Conservation (phyloP, 2,113 vertebrate species). For the Corapipo altera region DNA sequence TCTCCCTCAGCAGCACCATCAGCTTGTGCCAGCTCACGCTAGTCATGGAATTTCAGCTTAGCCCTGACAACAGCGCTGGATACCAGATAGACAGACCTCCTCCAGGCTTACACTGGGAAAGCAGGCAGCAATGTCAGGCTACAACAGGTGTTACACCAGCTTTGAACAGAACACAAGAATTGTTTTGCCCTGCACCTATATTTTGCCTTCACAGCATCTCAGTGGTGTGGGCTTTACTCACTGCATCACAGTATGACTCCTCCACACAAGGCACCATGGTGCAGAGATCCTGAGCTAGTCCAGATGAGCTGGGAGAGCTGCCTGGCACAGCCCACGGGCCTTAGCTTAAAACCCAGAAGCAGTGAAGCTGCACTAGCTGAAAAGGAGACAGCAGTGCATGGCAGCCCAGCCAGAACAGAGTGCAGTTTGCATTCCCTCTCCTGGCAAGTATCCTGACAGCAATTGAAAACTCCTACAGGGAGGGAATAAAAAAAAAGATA, state of each 20-base stretch:
- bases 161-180: not conserved
- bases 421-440: not conserved
- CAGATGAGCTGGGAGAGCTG: not conserved
- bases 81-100: not conserved
- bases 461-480: not conserved
- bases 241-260: rapidly evolving
- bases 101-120: not conserved
- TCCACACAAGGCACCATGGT: not conserved
- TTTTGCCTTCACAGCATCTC: not conserved
- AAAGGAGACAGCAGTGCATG: not conserved
- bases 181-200: not conserved
- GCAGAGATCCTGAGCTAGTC: not conserved
- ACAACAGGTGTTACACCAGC: not conserved
- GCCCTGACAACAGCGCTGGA: not conserved
- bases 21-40: not conserved
- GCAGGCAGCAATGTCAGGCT: not conserved
- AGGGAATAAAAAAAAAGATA: not conserved
- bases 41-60: not conserved
- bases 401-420: not conserved
- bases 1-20: not conserved
- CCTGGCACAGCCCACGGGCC: not conserved
- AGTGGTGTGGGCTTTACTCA: not conserved
- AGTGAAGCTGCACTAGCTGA: not conserved
- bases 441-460: not conserved
- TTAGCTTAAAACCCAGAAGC: not conserved